Evolutionary conservation across 2,888 invertebrate species (phyloP), one percentile per base, ranked within the genome.

Genomic region (Sepiola atlantica): DNA sequence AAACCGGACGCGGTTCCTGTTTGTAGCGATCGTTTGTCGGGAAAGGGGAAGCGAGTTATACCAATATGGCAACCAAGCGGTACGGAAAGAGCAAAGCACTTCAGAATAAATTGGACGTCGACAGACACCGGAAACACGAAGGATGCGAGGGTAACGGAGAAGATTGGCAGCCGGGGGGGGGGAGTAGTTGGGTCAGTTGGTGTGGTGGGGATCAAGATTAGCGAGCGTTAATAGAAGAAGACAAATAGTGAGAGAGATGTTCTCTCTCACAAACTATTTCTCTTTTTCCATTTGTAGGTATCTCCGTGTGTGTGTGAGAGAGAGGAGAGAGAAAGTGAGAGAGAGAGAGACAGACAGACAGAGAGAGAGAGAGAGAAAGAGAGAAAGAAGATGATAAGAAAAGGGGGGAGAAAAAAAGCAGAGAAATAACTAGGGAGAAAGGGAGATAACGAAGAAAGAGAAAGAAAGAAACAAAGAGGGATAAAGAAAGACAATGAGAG

Each of bases 71-170:
- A 32, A 77, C 77, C 77, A 77, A 77, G 1, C 77, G 77, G 18
- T 32, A 77, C 32, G n/a, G 77, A 77, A 77, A 77, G 77, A 77
- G 77, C 77, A 77, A 77, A 77, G 77, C 32, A 77, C 77, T 77
- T 77, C n/a, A 77, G 77, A 77, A 77, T 77, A 77, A 77, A 77
- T 77, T 77, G 77, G 77, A 77, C 77, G 77, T 77, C 77, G 77
- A 77, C 77, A 77, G 77, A 77, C 77, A 77, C 77, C 77, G 77
- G 77, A 77, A 77, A 77, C 77, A n/a, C 16, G n/a, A 77, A n/a
- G 32, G 77, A 45, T 45, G 45, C 45, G 77, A n/a, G 14, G 14
- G n/a, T 77, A n/a, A n/a, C 77, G 14, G 21, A 6, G 45, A 8
- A 77, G 35, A 91, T 91, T 24, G 35, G 91, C n/a, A 28, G 90